Conservation (phyloP, 2,888 invertebrate species). For the Gibbula magus region DNA sequence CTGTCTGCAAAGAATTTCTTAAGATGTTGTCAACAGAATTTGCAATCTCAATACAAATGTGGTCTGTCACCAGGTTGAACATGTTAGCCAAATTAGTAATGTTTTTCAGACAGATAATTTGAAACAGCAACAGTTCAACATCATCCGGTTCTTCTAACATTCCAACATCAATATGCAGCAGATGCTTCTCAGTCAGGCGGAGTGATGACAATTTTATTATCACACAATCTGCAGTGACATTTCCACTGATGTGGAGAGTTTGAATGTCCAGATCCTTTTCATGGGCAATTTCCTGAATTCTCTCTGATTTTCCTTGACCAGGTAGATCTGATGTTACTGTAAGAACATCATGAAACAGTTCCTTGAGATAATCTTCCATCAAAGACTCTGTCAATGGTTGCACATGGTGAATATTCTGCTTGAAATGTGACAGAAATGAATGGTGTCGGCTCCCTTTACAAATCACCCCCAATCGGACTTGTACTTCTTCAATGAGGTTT, state of each 20-base stretch:
- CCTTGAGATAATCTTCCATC: conserved; percentile 17
- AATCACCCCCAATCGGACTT: conserved; percentile 43
- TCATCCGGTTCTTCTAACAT: conserved; percentile 38
- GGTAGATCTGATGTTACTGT: conserved; percentile 48
- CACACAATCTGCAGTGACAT: conserved; percentile 32
- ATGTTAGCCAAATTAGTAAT: conserved; percentile 38
- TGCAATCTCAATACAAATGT: conserved; percentile 50
- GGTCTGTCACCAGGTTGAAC: conserved; percentile 36
- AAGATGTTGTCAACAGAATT: conserved; percentile 50
- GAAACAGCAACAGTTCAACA: conserved; percentile 53
- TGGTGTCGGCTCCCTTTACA: conserved; percentile 49
- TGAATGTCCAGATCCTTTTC: conserved; percentile 18
- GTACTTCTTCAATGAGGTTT: conserved; percentile 9
- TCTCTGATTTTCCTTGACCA: conserved; percentile 52
- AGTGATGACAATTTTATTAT: conserved; percentile 35
- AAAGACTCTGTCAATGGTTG: conserved; percentile 18
- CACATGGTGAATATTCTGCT: conserved; percentile 19
- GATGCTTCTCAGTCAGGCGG: conserved; percentile 31
- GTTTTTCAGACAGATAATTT: conserved; percentile 46
- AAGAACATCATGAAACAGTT: conserved; percentile 29
- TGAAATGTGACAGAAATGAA: conserved; percentile 44
- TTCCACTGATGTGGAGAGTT: conserved; percentile 54
- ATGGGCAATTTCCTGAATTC: conserved; percentile 37
- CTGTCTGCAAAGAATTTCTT: conserved; percentile 47
- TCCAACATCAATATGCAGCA: conserved; percentile 54